These are phyloP conservation scores for Dinocampus coccinellae DNA, from an alignment of 2,888 invertebrate genomes.

Conservation along the genomic window DNA sequence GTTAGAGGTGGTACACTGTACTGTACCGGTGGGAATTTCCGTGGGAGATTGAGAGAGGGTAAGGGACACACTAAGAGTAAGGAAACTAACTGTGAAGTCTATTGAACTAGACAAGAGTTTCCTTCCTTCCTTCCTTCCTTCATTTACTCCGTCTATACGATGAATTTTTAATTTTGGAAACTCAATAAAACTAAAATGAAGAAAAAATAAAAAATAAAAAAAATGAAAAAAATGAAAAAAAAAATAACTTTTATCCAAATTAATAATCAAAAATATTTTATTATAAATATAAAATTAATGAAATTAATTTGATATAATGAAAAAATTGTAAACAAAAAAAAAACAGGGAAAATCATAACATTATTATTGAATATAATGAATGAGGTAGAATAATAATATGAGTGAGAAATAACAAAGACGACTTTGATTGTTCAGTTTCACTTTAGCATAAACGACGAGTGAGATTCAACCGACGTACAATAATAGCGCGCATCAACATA, in stretches of 20 bases:
- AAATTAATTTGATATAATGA: no score
- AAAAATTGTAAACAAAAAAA: no score
- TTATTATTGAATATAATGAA: no score
- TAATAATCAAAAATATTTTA: no score
- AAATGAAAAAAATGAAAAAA: background rate
- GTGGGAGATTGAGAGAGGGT: slow-evolving; percentile 10
- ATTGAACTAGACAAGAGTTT: slow-evolving; percentile 42
- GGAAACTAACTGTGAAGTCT: slow-evolving; percentile 24
- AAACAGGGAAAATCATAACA: no score
- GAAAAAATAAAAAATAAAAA: background rate
- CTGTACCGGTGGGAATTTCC: slow-evolving; percentile 37
- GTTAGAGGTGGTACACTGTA: slow-evolving; percentile 16
- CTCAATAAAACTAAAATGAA: background rate
- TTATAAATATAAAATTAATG: no score
- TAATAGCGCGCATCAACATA: slow-evolving; percentile 68
- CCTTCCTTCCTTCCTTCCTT: slow-evolving; percentile 37
- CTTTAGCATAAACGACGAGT: slow-evolving; percentile 55
- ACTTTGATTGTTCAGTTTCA: slow-evolving; percentile 46
- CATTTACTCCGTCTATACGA: no score
- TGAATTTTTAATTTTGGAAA: no score
- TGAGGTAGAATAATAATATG: slow-evolving; percentile 26
- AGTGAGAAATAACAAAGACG: slow-evolving; percentile 37
- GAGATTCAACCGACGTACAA: slow-evolving; percentile 61
- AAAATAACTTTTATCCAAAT: background rate
- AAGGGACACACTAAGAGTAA: background rate